Base-by-base conservation (phyloP, 2,888 invertebrate species). In the Eudasyphora cyanicolor region DNA sequence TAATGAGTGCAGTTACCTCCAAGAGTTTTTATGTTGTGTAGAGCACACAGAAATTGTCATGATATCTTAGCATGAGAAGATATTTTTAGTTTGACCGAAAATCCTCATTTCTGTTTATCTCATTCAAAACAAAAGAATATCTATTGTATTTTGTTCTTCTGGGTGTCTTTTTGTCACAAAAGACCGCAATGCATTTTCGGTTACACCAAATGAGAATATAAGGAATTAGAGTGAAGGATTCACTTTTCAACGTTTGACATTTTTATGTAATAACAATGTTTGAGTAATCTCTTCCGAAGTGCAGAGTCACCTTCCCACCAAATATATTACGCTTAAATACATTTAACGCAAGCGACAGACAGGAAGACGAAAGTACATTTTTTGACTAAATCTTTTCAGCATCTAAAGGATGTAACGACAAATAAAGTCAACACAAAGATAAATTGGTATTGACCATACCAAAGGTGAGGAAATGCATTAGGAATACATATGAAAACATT, bases 241-340 rank as follows among this genome's bases (percentile, higher is more conserved):
- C n/a, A n/a, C n/a, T n/a, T 27, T n/a, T 6, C 4, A 57, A 38
- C 5, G 42, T 57, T 57, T 57, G 73, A 74, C 73, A 74, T 27
- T 57, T 57, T 32, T 12, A 38, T 38, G 24, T 38, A 74, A 38
- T 21, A 24, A 74, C 32, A 73, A 10, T 32, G 4, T 32, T 17
- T n/a, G 12, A 71, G 51, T 32, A 38, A 38, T 38, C 38, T 10
- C 4, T 7, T 19, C 8, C 14, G 42, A 57, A 69, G 54, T 54
- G 57, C 57, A 38, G 57, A 57, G 42, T 69, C 69, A 76, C 57
- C 29, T 69, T 57, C 54, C 57, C 67, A 69, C 29, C 38, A 10
- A 8, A 38, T 38, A 42, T 42, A 19, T 12, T 0, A 19, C 27
- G 0, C 10, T 29, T n/a, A n/a, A n/a, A n/a, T n/a, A n/a, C n/a